A percentile compares a stretch with the other conserved stretches of the same genome.
phyloP scores from a whole-genome alignment of 2,797 vertebrate genomes.

The Orestias chungarensis region DNA sequence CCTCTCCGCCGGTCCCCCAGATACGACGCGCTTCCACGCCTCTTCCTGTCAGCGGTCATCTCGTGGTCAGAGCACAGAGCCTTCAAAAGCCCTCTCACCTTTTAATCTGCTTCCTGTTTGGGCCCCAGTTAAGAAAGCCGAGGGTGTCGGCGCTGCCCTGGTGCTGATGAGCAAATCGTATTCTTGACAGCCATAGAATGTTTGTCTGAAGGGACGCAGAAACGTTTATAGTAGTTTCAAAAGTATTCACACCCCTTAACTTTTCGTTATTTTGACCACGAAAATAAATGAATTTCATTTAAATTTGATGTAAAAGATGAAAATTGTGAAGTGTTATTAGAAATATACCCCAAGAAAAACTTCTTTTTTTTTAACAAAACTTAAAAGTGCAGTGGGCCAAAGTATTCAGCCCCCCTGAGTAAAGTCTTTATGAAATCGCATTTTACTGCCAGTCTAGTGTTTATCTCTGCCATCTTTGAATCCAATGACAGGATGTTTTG shows the following conservation, averaged over 20 bases:
- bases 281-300: too few species aligned
- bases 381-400: too few species aligned
- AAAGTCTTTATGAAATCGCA: too few species aligned
- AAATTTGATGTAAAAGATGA: too few species aligned
- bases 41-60: constrained; percentile 67
- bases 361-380: too few species aligned
- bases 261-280: too few species aligned
- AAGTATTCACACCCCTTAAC: constrained; percentile 9
- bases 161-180: constrained; percentile 10
- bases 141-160: background rate
- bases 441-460: too few species aligned
- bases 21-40: constrained; percentile 60
- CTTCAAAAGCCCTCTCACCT: constrained; percentile 61
- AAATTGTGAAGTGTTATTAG: too few species aligned
- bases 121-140: background rate
- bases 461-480: too few species aligned
- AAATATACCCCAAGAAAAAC: too few species aligned
- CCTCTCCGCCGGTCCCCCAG: constrained; percentile 56
- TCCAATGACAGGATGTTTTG: too few species aligned
- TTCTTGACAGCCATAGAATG: constrained; percentile 11
- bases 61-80: constrained; percentile 45
- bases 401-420: too few species aligned
- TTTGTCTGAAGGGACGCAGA: constrained; percentile 2
- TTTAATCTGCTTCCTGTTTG: constrained; percentile 65
- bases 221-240: background rate